These are phyloP conservation scores for Therioaphis trifolii DNA, from an alignment of 2,888 invertebrate species.

Conservation along the genomic window DNA sequence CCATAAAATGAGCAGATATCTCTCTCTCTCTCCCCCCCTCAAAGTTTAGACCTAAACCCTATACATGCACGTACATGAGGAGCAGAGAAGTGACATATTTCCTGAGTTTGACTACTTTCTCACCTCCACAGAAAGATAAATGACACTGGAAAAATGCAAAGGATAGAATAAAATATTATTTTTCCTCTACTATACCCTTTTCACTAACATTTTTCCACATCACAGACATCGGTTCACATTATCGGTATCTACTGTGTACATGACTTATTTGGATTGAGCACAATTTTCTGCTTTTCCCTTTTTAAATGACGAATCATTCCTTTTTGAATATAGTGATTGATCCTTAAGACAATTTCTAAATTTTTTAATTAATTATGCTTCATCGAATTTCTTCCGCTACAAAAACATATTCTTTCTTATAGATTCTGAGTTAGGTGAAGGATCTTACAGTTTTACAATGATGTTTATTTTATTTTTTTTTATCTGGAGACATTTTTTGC, in stretches of 20 bases:
- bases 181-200: not conserved
- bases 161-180: conserved; percentile 40
- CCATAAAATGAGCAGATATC: no score
- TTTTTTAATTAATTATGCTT: no score
- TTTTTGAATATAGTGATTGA: not conserved
- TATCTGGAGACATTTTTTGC: no score
- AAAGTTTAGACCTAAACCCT: no score
- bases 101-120: conserved; percentile 25
- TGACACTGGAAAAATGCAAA: conserved; percentile 14
- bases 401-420: no score
- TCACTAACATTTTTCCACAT: conserved; percentile 37
- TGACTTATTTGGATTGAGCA: conserved; percentile 29
- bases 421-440: no score
- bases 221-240: conserved; percentile 22
- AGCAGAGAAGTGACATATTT: conserved; percentile 20
- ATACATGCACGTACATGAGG: not conserved
- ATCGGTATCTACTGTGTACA: conserved; percentile 7
- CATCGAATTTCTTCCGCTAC: no score
- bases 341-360: not conserved
- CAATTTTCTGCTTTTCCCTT: not conserved
- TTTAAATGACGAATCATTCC: not conserved
- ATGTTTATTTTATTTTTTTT: no score
- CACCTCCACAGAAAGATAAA: conserved; percentile 21
- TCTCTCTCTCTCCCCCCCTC: no score
- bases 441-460: no score